Conservation (phyloP, 2,113 vertebrate genomes). For the Chaenogobius annularis region DNA sequence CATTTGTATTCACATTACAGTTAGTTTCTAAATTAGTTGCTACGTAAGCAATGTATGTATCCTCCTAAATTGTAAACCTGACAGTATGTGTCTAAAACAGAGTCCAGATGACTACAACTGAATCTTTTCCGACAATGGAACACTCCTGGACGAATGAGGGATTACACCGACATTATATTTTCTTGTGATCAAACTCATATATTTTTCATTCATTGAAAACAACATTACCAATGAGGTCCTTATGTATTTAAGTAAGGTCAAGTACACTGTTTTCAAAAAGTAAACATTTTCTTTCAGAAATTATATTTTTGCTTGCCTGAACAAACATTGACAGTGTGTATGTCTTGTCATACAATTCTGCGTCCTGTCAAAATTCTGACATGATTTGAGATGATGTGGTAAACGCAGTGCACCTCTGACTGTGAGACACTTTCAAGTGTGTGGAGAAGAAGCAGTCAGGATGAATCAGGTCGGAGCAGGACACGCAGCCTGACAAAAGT, state of each 20-base stretch:
- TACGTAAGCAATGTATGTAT: too few species aligned
- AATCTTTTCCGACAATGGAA: too few species aligned
- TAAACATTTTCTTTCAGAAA: not conserved
- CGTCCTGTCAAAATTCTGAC: conserved; percentile 35
- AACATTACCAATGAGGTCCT: not conserved
- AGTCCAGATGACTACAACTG: too few species aligned
- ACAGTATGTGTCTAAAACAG: not conserved
- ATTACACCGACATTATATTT: too few species aligned
- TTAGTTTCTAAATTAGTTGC: not conserved
- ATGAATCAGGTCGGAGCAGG: conserved; percentile 41
- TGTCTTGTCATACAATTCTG: conserved; percentile 34
- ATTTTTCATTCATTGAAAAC: not conserved
- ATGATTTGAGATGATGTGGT: conserved; percentile 49
- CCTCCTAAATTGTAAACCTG: not conserved
- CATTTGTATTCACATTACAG: too few species aligned
- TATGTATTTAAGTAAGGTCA: too few species aligned
- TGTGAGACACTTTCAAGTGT: conserved; percentile 40
- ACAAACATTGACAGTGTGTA: conserved; percentile 5
- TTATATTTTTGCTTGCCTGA: not conserved
- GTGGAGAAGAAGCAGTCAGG: conserved; percentile 35
- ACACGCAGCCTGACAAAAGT: conserved; percentile 30
- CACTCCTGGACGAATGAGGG: too few species aligned
- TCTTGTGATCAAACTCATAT: too few species aligned
- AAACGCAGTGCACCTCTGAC: conserved; percentile 42
- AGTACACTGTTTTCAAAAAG: too few species aligned